These are phyloP conservation scores for Octonoba sinensis DNA, from an alignment of 2,888 invertebrate genomes.

Conservation along the genomic window DNA sequence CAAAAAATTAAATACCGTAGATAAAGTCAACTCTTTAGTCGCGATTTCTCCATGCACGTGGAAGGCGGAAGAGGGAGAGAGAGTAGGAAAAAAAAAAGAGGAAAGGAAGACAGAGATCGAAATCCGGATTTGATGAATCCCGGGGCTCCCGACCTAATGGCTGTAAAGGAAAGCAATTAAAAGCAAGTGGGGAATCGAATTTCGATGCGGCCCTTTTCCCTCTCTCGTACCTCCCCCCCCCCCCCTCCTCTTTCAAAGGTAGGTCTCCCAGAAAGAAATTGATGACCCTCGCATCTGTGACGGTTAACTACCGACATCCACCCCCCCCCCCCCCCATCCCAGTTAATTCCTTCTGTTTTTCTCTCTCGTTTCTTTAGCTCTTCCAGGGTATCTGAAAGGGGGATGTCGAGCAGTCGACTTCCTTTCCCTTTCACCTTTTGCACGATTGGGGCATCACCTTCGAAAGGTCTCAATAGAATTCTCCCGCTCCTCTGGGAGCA, in stretches of 20 bases:
- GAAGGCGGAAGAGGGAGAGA: background rate
- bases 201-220: conserved; percentile 50
- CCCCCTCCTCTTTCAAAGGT: conserved; percentile 27
- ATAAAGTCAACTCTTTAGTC: too few species aligned
- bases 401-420: too few species aligned
- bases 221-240: background rate
- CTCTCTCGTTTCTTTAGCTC: conserved; percentile 17
- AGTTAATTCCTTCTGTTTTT: conserved; percentile 41
- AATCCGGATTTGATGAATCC: conserved; percentile 58
- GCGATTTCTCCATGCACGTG: too few species aligned
- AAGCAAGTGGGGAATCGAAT: conserved; percentile 63
- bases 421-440: too few species aligned
- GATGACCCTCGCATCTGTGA: conserved; percentile 60
- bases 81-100: background rate
- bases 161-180: conserved; percentile 64
- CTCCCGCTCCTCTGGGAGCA: too few species aligned
- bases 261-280: conserved; percentile 58
- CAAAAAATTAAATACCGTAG: too few species aligned
- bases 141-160: conserved; percentile 59
- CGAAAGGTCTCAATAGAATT: too few species aligned
- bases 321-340: conserved; percentile 14
- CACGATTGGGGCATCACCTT: conserved; percentile 14
- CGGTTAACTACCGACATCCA: conserved; percentile 53
- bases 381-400: background rate
- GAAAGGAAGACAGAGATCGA: background rate